Evolutionary conservation across 2,797 vertebrate species (phyloP), one percentile per base, ranked within the genome.

Genomic region (Chelon auratus): DNA sequence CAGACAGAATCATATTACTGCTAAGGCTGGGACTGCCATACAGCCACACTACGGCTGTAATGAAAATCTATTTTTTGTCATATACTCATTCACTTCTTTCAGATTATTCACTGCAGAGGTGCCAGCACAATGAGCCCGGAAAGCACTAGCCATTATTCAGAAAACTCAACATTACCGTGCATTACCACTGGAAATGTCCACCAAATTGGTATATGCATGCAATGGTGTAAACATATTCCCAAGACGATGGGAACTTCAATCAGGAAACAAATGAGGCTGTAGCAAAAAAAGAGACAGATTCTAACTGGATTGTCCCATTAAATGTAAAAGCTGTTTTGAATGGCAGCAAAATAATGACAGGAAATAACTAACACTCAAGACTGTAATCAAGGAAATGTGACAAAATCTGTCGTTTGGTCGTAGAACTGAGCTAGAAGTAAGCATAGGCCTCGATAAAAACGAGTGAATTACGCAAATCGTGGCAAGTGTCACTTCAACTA

Each of bases 181-280:
- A 24, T 13, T 45, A 60, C 59, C 43, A 54, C 20, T 33, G 62
- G 57, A 75, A 12, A 40, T 0, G 72, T 79, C 64, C 53, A 12
- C 0, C 1, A 67, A 66, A 68, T 69, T 75, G 72, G 14, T 26
- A 84, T 72, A 42, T 60, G 53, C 17, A 13, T 10, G 58, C 45
- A 57, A 43, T 22, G 43, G 53, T 4, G 20, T 45, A 4, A 9
- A 33, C 13, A 17, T 66, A 50, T 69, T 66, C 61, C 58, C 56
- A 55, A 14, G 26, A 54, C 52, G 40, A 56, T 13, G 4, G 42
- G 37, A 43, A 61, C 43, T 39, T 55, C 30, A 71, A 24, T 40
- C 14, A 60, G 26, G 17, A 68, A 36, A 5, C 2, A 3, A 62
- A 57, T 24, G 9, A 22, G 48, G 14, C 11, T 6, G 36, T 0